Evolutionary conservation across 1,140 invertebrate species (phyloP).

Genomic region (Rhizoglyphus robini): DNA sequence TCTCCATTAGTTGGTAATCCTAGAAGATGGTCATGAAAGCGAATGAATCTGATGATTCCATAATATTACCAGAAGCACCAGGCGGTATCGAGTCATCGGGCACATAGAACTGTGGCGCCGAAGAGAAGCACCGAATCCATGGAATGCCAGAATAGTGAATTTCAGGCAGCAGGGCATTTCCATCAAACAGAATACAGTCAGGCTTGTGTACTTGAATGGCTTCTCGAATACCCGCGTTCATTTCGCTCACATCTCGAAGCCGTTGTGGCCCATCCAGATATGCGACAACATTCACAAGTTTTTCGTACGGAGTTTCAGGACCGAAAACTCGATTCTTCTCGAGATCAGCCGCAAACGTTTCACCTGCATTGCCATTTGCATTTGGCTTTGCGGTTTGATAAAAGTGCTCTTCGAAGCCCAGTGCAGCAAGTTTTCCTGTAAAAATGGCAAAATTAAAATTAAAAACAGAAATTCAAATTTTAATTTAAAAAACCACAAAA

Average conservation of each 20-base stretch:
- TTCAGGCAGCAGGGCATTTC: neutral
- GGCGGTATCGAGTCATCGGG: neutral
- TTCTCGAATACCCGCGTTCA: neutral
- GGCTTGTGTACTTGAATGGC: neutral
- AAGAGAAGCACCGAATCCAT: neutral
- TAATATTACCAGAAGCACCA: neutral
- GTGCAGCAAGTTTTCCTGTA: neutral
- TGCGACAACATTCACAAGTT: neutral
- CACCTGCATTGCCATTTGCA: neutral
- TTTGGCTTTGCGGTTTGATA: neutral
- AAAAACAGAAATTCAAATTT: too few species aligned
- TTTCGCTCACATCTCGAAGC: neutral
- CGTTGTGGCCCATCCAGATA: neutral
- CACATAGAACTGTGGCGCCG: neutral
- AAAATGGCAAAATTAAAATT: too few species aligned
- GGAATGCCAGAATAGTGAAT: neutral
- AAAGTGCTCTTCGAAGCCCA: neutral
- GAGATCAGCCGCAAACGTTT: neutral
- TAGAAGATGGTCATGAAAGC: neutral
- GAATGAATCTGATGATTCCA: neutral
- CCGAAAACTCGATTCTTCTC: neutral
- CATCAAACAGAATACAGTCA: neutral
- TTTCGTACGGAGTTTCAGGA: neutral
- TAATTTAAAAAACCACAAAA: too few species aligned
- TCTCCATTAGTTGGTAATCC: slow-evolving; percentile 8